These are phyloP conservation scores for Gonioctena quinquepunctata DNA, from an alignment of 1,140 invertebrate genomes.

Conservation along the genomic window DNA sequence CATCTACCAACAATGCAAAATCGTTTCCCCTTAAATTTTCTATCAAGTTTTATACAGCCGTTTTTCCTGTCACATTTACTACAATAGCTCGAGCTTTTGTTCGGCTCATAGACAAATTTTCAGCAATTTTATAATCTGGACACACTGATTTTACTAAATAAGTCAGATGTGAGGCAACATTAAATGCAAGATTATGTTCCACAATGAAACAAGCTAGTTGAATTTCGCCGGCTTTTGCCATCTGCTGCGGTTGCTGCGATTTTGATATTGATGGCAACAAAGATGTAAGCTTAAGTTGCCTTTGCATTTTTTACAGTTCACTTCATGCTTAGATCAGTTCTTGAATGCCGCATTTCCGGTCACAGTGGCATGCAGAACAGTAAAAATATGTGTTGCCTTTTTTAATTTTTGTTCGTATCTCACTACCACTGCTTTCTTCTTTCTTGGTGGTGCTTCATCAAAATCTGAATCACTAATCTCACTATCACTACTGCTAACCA, in stretches of 20 bases:
- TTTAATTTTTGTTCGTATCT: not conserved
- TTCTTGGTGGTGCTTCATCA: constrained; percentile 3
- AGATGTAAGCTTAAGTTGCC: not conserved
- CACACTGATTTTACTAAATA: not conserved
- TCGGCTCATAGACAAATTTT: constrained; percentile 8
- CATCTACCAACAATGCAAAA: not conserved
- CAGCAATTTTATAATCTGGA: constrained; percentile 5
- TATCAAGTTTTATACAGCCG: not conserved
- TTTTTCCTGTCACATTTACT: constrained; percentile 1
- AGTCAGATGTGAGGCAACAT: not conserved
- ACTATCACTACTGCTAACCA: not conserved
- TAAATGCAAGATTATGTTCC: constrained; percentile 4
- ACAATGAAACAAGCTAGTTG: not conserved
- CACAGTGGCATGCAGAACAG: not conserved
- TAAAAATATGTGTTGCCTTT: not conserved
- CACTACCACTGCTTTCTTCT: constrained; percentile 1
- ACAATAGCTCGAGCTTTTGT: constrained; percentile 2
- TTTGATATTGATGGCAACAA: constrained; percentile 12
- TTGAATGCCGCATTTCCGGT: constrained; percentile 1
- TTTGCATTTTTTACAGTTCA: constrained; percentile 2
- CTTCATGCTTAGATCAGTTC: not conserved
- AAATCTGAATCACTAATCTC: not conserved
- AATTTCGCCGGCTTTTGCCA: not conserved
- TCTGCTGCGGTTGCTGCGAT: constrained; percentile 7
- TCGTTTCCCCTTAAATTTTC: not conserved